Evolutionary conservation across 2,113 vertebrate genomes (phyloP).

Genomic region (Scophthalmus maximus): DNA sequence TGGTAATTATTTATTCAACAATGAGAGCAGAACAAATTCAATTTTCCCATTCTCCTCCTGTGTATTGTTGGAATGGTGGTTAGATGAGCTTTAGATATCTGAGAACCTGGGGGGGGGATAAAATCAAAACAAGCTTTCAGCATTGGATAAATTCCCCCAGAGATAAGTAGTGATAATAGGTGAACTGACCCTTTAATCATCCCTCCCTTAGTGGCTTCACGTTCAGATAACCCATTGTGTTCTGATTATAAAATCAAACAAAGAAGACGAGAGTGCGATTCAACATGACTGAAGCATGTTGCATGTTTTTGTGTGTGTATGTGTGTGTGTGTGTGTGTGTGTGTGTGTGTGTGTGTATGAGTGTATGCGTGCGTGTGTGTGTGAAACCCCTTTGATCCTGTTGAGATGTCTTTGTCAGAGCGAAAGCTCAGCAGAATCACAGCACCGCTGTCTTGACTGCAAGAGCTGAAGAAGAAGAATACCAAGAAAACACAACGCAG

Average conservation of each 20-base stretch:
- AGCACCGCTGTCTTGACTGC: conserved; percentile 12
- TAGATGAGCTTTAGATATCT: too few relatives aligned
- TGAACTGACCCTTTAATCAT: conserved; percentile 3
- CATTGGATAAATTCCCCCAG: neutral
- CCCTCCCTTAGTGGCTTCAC: neutral
- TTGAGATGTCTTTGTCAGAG: conserved; percentile 53
- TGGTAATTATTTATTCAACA: neutral
- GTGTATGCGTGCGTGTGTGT: conserved; percentile 26
- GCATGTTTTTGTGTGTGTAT: neutral
- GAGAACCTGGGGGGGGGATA: too few relatives aligned
- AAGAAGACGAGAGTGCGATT: conserved; percentile 9
- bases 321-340: neutral
- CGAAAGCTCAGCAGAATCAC: conserved; percentile 49
- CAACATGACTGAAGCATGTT: conserved; percentile 6
- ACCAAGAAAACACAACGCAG: conserved; percentile 62
- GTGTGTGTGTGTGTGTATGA: neutral
- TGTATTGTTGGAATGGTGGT: too few relatives aligned
- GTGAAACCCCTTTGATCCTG: conserved; percentile 43
- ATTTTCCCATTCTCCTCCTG: too few relatives aligned
- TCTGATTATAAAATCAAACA: conserved; percentile 13
- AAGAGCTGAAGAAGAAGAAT: conserved; percentile 49
- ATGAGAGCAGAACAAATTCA: neutral
- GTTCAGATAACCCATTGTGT: neutral
- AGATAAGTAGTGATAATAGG: too few relatives aligned
- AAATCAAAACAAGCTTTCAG: too few relatives aligned